A percentile compares a stretch with the other conserved stretches of the same genome.
phyloP scores from a whole-genome alignment of 2,888 invertebrate species.

The Gari tellinella region DNA sequence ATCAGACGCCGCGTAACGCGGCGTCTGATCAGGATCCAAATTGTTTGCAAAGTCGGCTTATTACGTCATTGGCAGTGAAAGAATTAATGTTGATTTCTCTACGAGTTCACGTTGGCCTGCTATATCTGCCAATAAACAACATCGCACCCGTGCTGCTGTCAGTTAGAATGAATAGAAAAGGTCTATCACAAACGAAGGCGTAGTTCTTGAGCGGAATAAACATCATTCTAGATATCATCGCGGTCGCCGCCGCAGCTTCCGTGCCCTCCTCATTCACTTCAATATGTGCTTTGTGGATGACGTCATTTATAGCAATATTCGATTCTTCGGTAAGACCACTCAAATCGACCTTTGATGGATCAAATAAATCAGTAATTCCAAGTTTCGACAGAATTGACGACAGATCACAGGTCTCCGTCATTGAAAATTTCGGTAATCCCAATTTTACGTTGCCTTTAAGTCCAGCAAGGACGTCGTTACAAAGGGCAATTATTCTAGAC shows the following conservation, averaged over 20 bases:
- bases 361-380: slow-evolving; percentile 72
- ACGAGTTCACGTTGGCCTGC: slow-evolving; percentile 6
- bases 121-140: slow-evolving; percentile 35
- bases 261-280: slow-evolving; percentile 56
- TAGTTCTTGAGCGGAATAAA: slow-evolving; percentile 20
- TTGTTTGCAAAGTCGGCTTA: no score
- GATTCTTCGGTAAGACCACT: slow-evolving; percentile 38
- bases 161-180: slow-evolving; percentile 38
- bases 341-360: slow-evolving; percentile 41
- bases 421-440: slow-evolving; percentile 71
- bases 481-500: slow-evolving; percentile 1
- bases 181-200: slow-evolving; percentile 39
- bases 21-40: no score
- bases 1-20: no score
- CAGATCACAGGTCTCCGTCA: slow-evolving; percentile 59
- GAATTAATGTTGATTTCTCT: no score
- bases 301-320: slow-evolving; percentile 40
- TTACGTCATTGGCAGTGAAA: no score
- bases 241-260: slow-evolving; percentile 51
- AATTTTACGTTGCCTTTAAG: slow-evolving; percentile 39
- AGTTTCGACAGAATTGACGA: slow-evolving; percentile 56
- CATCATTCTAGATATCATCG: slow-evolving; percentile 43
- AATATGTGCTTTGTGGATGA: slow-evolving; percentile 62
- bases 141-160: slow-evolving; percentile 13
- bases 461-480: neutral